Percentiles rank a stretch among this genome's conserved stretches.
Conservation (phyloP, 2,113 vertebrate species). For the Pagrus major region DNA sequence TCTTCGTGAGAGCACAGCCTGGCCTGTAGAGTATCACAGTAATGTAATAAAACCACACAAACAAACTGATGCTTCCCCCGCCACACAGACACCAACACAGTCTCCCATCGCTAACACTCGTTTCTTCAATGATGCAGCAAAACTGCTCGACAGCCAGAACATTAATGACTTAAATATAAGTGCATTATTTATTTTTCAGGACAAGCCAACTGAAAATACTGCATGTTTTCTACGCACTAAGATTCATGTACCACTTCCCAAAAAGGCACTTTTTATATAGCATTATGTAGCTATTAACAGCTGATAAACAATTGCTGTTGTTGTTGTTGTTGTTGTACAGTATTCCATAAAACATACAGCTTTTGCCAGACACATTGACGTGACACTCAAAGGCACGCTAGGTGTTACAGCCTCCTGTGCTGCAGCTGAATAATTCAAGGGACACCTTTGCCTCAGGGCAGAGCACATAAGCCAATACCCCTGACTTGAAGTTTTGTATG, state of each 20-base stretch:
- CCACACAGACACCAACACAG: constrained; percentile 1
- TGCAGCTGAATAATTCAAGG: constrained; percentile 67
- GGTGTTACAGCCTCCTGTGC: constrained; percentile 46
- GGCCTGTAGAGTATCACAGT: constrained; percentile 42
- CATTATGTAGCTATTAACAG: not conserved
- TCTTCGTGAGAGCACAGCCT: constrained; percentile 10
- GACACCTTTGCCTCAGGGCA: constrained; percentile 50
- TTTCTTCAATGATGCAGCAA: constrained; percentile 5
- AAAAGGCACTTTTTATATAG: too few species aligned
- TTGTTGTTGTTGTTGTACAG: too few species aligned
- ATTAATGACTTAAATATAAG: not conserved
- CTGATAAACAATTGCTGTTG: not conserved
- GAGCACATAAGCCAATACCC: constrained; percentile 22
- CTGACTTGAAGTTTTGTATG: constrained; percentile 41
- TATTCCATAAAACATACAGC: not conserved
- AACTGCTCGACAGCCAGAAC: not conserved
- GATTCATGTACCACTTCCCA: not conserved
- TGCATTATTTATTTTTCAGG: not conserved
- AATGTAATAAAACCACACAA: constrained; percentile 40
- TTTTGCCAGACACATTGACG: constrained; percentile 1
- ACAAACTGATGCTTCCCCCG: not conserved
- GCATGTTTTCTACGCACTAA: too few species aligned
- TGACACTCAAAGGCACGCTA: not conserved
- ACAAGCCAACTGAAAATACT: not conserved
- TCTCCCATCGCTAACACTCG: not conserved